phyloP scores from a whole-genome alignment of 2,113 vertebrate species.

The Leptobrachium ailaonicum region DNA sequence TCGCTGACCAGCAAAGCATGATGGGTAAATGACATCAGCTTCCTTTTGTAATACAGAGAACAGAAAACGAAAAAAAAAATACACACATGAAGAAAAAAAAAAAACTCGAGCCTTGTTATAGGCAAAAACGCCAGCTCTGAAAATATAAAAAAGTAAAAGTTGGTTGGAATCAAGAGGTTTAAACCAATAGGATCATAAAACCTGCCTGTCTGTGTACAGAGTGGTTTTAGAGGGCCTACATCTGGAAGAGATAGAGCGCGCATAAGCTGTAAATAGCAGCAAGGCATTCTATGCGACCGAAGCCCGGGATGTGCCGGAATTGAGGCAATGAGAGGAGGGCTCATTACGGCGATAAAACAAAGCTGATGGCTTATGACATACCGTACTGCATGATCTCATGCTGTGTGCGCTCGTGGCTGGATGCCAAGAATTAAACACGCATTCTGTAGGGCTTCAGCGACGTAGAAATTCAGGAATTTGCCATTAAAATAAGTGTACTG shows the following conservation, averaged over 20 bases:
- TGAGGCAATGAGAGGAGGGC: constrained; percentile 5
- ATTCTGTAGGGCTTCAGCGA: not conserved
- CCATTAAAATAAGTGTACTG: too few relatives aligned
- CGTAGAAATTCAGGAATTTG: too few relatives aligned
- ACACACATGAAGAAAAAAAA: too few relatives aligned
- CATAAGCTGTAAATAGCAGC: constrained; percentile 15
- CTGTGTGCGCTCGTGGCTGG: not conserved
- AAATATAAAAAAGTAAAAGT: too few relatives aligned
- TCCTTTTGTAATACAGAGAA: too few relatives aligned
- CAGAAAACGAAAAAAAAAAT: too few relatives aligned
- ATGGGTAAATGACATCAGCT: too few relatives aligned
- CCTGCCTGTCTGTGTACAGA: not conserved
- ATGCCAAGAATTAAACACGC: constrained; percentile 1
- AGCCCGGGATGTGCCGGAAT: constrained; percentile 1
- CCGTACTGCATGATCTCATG: constrained; percentile 18
- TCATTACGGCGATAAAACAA: constrained; percentile 20
- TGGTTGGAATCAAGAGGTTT: too few relatives aligned
- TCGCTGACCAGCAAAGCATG: too few relatives aligned
- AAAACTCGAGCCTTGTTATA: too few relatives aligned
- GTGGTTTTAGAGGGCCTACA: not conserved
- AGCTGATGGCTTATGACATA: constrained; percentile 9
- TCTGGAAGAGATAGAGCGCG: constrained; percentile 18
- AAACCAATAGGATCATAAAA: too few relatives aligned
- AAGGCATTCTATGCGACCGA: not conserved
- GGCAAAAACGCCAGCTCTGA: too few relatives aligned